These are phyloP conservation scores for Edolisoma coerulescens DNA, from an alignment of 2,113 vertebrate species.

Conservation along the genomic window DNA sequence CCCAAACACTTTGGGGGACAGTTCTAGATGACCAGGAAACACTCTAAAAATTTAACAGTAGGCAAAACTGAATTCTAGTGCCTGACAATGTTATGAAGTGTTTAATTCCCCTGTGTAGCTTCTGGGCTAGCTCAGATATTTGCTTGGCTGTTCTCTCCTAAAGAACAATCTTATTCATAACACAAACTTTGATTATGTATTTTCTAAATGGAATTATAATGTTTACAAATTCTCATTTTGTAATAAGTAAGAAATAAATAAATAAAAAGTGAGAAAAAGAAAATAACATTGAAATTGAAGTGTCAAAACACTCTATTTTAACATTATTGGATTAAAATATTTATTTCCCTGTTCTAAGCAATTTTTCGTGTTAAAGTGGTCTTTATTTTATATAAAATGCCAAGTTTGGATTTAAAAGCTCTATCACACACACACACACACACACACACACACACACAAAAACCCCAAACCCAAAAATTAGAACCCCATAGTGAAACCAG, in stretches of 20 bases:
- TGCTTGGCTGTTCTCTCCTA: not conserved
- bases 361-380: not conserved
- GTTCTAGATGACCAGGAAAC: not conserved
- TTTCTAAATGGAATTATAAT: not conserved
- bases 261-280: not conserved
- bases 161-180: not conserved
- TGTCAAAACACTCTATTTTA: rapidly evolving
- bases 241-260: not conserved
- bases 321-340: not conserved
- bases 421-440: not conserved
- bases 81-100: not conserved
- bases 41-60: not conserved
- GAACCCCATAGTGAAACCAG: not conserved
- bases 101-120: not conserved
- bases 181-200: rapidly evolving
- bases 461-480: not conserved
- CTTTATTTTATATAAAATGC: not conserved
- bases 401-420: not conserved
- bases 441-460: no score
- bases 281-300: not conserved
- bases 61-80: not conserved
- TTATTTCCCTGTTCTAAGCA: not conserved
- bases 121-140: not conserved
- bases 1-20: not conserved
- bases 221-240: not conserved